phyloP scores from a whole-genome alignment of 2,797 vertebrate species.

The Apogon hyalosoma region DNA sequence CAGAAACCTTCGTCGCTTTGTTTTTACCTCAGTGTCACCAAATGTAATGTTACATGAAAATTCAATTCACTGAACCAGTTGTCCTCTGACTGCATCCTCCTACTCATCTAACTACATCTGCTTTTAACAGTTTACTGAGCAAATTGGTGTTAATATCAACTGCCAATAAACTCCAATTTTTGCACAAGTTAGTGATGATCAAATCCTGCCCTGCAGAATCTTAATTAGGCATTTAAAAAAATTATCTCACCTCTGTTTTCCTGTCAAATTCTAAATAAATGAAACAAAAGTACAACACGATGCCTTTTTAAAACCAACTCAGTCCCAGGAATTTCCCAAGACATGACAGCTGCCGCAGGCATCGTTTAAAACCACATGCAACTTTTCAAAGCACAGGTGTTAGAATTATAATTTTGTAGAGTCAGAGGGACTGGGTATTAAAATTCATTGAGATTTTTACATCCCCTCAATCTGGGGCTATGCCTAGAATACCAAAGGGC shows the following conservation, averaged over 20 bases:
- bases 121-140: constrained; percentile 22
- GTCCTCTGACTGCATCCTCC: neutral
- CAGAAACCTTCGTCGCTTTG: constrained; percentile 19
- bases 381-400: neutral
- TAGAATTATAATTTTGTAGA: constrained; percentile 2
- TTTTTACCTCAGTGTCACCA: constrained; percentile 19
- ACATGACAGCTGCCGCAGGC: neutral
- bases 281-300: constrained; percentile 2
- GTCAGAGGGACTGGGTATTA: constrained; percentile 5
- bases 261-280: neutral
- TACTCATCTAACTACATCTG: constrained; percentile 11
- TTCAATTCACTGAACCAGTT: neutral
- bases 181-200: neutral
- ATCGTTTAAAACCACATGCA: neutral
- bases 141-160: constrained; percentile 9
- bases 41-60: constrained; percentile 21
- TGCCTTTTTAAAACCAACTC: neutral
- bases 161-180: constrained; percentile 2
- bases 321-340: neutral
- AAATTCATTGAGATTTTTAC: constrained; percentile 34
- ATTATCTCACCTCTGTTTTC: neutral
- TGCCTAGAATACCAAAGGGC: neutral
- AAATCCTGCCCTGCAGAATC: neutral
- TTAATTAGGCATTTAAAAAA: neutral
- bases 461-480: neutral